phyloP scores from a whole-genome alignment of 1,140 invertebrate genomes.

The Bombus superbus region DNA sequence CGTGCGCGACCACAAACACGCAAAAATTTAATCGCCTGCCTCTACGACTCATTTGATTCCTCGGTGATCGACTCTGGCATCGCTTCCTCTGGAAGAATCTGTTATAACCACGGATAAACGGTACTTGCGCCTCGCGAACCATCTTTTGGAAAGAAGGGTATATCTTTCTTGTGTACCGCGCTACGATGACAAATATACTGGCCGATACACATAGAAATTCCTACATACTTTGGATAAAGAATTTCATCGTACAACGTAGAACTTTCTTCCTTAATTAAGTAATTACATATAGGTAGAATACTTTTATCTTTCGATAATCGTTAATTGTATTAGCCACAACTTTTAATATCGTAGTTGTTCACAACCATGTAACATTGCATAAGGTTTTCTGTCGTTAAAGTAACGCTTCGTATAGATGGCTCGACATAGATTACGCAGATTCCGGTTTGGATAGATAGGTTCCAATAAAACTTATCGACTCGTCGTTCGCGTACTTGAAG shows the following conservation, averaged over 20 bases:
- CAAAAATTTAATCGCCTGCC: constrained; percentile 75
- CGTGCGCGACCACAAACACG: constrained; percentile 65
- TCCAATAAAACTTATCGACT: no score
- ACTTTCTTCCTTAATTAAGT: no score
- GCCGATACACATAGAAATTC: background rate
- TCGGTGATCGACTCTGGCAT: background rate
- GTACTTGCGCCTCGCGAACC: background rate
- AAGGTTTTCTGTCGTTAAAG: background rate
- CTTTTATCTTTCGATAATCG: no score
- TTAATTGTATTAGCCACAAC: background rate
- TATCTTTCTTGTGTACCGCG: background rate
- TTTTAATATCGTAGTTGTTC: background rate
- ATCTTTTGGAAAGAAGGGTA: background rate
- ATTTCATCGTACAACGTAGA: background rate
- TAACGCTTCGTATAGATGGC: background rate
- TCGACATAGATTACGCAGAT: no score
- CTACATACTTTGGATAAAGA: background rate
- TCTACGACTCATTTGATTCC: constrained; percentile 35
- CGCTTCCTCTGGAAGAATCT: background rate
- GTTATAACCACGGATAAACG: background rate
- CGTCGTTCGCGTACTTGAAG: background rate
- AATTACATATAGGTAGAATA: no score
- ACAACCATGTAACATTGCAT: background rate
- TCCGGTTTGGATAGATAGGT: background rate
- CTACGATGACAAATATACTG: background rate